phyloP scores from a whole-genome alignment of 2,888 invertebrate genomes.

The Horisme vitalbata region DNA sequence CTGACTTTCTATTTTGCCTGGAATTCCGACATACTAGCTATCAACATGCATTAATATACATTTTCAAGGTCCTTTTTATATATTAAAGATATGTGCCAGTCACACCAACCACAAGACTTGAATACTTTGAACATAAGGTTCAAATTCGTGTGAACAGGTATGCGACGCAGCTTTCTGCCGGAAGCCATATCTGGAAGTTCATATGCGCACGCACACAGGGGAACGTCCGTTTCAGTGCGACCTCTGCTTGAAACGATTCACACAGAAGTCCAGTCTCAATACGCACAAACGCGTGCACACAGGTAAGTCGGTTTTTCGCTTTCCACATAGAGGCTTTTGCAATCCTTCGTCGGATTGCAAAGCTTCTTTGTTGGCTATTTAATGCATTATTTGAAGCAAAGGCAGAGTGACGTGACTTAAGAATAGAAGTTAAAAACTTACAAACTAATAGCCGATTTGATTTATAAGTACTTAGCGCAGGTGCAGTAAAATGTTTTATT shows the following conservation, averaged over 20 bases:
- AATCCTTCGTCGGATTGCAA: conserved; percentile 17
- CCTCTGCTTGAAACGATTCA: conserved; percentile 89
- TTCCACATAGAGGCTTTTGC: conserved; percentile 18
- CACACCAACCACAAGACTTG: no score
- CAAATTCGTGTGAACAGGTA: conserved; percentile 55
- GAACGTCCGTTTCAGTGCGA: conserved; percentile 90
- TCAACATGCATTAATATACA: no score
- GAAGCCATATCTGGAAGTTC: conserved; percentile 91
- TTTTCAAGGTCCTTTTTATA: no score
- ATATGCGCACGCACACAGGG: conserved; percentile 91
- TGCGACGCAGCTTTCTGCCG: conserved; percentile 91
- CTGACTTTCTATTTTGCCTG: no score
- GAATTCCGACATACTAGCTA: no score
- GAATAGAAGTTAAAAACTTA: no score
- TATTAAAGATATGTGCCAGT: no score
- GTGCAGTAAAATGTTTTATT: no score
- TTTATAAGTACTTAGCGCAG: no score
- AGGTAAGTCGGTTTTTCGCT: conserved; percentile 60
- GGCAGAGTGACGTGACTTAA: conserved; percentile 1
- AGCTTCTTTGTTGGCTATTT: conserved; percentile 21
- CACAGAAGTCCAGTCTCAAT: conserved; percentile 90
- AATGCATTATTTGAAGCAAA: conserved; percentile 4
- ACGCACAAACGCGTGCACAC: conserved; percentile 91
- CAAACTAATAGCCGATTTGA: neutral
- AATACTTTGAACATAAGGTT: conserved; percentile 1